These are phyloP conservation scores for Bimastos eiseni DNA, from an alignment of 2,888 invertebrate genomes.

Conservation along the genomic window DNA sequence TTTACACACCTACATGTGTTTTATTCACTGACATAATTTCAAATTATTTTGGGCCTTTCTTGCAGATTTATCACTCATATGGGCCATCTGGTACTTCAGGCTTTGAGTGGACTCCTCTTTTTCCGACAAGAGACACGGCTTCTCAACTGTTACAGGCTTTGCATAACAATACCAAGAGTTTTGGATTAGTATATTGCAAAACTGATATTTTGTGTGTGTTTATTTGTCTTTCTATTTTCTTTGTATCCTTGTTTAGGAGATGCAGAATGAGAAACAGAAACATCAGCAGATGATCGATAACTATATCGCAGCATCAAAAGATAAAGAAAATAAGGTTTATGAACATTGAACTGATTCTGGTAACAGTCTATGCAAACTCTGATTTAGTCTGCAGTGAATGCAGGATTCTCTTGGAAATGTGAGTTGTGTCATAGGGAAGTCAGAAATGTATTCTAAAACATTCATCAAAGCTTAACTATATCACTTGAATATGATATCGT, in stretches of 20 bases:
- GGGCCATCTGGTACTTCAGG: no score
- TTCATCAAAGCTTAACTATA: neutral
- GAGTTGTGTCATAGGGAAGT: neutral
- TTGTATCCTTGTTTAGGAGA: constrained; percentile 48
- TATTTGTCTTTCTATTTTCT: neutral
- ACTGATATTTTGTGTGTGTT: neutral
- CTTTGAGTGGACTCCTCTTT: no score
- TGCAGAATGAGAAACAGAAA: constrained; percentile 59
- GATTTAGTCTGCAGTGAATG: neutral
- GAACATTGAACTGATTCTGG: neutral
- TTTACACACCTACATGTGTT: neutral
- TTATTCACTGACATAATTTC: neutral
- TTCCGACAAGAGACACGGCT: no score
- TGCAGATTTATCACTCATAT: no score
- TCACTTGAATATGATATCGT: no score
- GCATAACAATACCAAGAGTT: no score
- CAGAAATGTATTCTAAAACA: neutral
- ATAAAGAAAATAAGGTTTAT: constrained; percentile 50
- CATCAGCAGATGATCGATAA: constrained; percentile 56
- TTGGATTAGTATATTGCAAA: no score
- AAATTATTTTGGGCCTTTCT: no score
- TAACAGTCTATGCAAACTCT: neutral
- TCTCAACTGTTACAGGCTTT: no score
- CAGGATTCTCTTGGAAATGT: neutral
- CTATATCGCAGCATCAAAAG: constrained; percentile 50